Evolutionary conservation across 1,140 invertebrate genomes (phyloP).

Genomic region (Patella vulgata): DNA sequence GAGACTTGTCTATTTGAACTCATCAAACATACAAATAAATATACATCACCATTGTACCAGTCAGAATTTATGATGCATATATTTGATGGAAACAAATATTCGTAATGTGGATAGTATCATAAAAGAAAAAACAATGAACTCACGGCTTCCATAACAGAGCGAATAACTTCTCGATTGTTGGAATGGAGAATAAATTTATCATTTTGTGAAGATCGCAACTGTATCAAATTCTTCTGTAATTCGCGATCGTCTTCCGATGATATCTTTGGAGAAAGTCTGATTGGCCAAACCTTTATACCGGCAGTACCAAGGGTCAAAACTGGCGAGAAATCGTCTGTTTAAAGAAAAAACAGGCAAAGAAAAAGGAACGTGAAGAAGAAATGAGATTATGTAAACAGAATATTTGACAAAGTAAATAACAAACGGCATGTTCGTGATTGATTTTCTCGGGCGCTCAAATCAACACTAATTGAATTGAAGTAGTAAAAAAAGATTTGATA

Average conservation of each 20-base stretch:
- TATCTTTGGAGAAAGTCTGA: constrained; percentile 46
- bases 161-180: constrained; percentile 48
- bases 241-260: constrained; percentile 31
- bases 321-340: constrained; percentile 56
- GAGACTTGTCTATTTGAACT: background rate
- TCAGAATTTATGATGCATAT: no score
- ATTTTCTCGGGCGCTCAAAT: no score
- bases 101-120: background rate
- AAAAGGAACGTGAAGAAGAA: no score
- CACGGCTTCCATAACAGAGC: constrained; percentile 52
- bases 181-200: constrained; percentile 55
- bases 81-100: no score
- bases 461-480: no score
- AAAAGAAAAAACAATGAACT: background rate
- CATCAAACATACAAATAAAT: background rate
- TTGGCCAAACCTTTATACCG: constrained; percentile 49
- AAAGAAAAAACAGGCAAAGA: no score
- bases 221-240: constrained; percentile 46
- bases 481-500: no score
- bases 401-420: no score
- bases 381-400: no score
- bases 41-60: no score
- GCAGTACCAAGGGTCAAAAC: constrained; percentile 43
- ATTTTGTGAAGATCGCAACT: constrained; percentile 45
- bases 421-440: no score